Percentiles rank a stretch among this genome's conserved stretches.
Evolutionary conservation across 2,888 invertebrate genomes (phyloP).

Genomic region (Coenonympha arcania): DNA sequence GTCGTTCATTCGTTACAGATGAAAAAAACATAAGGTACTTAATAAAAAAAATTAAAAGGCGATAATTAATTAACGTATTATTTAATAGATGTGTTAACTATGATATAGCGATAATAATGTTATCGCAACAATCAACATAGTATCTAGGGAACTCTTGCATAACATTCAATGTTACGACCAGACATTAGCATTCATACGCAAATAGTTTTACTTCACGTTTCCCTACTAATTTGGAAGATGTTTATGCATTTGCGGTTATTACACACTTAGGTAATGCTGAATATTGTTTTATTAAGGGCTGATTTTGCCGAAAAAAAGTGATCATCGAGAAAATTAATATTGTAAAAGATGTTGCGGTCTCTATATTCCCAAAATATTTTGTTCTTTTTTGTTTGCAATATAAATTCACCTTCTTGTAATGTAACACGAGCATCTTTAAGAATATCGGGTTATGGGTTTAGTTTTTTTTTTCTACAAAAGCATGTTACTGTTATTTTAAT

Average conservation of each 20-base stretch:
- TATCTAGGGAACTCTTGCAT: not conserved
- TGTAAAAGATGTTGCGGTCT: not conserved
- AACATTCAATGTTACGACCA: conserved; percentile 28
- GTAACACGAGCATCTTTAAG: no score
- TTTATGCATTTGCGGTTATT: conserved; percentile 4
- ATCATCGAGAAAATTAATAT: not conserved
- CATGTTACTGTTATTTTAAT: no score
- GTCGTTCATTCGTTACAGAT: not conserved
- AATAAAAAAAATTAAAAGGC: no score
- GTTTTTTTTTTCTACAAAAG: no score
- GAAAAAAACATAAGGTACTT: no score
- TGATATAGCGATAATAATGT: no score
- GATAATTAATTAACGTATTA: not conserved
- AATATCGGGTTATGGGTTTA: no score
- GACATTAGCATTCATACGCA: conserved; percentile 35
- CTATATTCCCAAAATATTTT: not conserved
- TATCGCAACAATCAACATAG: not conserved
- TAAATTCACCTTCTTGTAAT: no score
- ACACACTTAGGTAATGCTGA: not conserved
- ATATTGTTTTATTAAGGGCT: not conserved
- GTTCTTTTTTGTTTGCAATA: not conserved
- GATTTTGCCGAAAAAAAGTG: not conserved
- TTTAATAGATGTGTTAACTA: no score
- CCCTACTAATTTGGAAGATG: conserved; percentile 29
- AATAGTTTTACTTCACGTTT: conserved; percentile 38